Conservation (phyloP, 2,888 invertebrate genomes). For the Tryphoninae sp. region DNA sequence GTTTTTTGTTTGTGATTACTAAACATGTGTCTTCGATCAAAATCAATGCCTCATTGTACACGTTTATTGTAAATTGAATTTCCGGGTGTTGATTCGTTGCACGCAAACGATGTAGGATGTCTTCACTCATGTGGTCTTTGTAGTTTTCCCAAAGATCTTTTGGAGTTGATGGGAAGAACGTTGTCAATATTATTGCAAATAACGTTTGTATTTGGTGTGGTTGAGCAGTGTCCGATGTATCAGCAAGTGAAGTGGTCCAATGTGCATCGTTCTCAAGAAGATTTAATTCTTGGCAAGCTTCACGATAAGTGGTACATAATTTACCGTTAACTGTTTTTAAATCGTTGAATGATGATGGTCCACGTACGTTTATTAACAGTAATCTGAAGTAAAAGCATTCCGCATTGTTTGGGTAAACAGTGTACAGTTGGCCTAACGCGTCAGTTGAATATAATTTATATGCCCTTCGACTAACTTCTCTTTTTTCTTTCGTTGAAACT, state of each 20-base stretch:
- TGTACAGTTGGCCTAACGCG: slow-evolving; percentile 69
- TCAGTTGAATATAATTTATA: slow-evolving; percentile 28
- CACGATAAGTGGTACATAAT: slow-evolving; percentile 64
- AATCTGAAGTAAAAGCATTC: slow-evolving; percentile 70
- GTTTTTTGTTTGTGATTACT: too few relatives aligned
- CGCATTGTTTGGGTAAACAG: slow-evolving; percentile 67
- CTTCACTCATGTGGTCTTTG: slow-evolving; percentile 14
- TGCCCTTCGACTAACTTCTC: slow-evolving; percentile 45
- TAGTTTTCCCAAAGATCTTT: slow-evolving; percentile 33
- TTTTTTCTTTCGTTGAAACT: neutral
- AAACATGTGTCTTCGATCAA: neutral
- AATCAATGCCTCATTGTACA: neutral
- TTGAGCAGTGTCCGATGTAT: slow-evolving; percentile 61
- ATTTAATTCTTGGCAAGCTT: slow-evolving; percentile 66
- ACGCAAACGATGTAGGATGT: neutral
- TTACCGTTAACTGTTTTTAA: slow-evolving; percentile 67
- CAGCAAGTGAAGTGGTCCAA: slow-evolving; percentile 67
- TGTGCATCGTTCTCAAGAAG: slow-evolving; percentile 73
- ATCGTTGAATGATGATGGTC: slow-evolving; percentile 68
- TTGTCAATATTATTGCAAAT: slow-evolving; percentile 66
- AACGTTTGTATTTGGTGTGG: slow-evolving; percentile 67
- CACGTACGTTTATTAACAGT: slow-evolving; percentile 64
- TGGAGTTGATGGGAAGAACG: slow-evolving; percentile 5
- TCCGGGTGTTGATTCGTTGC: neutral
- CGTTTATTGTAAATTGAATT: neutral